Percentiles rank a stretch among this genome's conserved stretches.
Conservation (phyloP, 2,888 invertebrate genomes). For the Drosophila peninsularis region DNA sequence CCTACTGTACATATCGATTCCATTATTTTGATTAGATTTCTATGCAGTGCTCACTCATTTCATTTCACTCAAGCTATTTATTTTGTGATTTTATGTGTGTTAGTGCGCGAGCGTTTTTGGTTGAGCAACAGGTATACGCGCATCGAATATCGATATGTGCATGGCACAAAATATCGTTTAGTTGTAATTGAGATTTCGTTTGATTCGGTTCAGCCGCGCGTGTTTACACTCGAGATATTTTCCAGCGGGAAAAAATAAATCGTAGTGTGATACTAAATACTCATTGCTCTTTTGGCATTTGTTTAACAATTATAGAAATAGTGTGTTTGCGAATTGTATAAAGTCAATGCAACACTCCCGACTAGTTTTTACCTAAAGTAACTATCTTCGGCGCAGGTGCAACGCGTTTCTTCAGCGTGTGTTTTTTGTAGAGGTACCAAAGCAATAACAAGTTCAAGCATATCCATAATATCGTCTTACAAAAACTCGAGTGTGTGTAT, state of each 20-base stretch:
- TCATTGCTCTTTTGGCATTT: slow-evolving; percentile 5
- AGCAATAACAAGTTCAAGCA: slow-evolving; percentile 68
- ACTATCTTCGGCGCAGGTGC: slow-evolving; percentile 50
- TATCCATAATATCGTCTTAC: slow-evolving; percentile 56
- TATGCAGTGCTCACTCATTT: neutral
- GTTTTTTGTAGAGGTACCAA: slow-evolving; percentile 24
- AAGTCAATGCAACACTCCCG: slow-evolving; percentile 1
- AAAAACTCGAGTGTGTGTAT: slow-evolving; percentile 20
- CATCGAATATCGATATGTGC: slow-evolving; percentile 39
- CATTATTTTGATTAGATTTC: neutral
- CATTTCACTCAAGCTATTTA: neutral
- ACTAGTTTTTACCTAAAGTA: slow-evolving; percentile 12
- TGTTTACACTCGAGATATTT: slow-evolving; percentile 15
- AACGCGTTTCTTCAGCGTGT: slow-evolving; percentile 37
- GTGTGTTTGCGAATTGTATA: slow-evolving; percentile 7
- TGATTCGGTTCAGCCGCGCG: slow-evolving; percentile 58
- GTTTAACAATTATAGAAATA: slow-evolving; percentile 19
- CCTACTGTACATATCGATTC: neutral
- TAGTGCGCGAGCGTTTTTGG: slow-evolving; percentile 9
- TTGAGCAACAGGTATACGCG: slow-evolving; percentile 49
- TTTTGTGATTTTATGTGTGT: slow-evolving; percentile 11
- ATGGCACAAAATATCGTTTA: slow-evolving; percentile 38
- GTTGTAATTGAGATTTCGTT: slow-evolving; percentile 61
- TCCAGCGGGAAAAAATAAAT: slow-evolving; percentile 63
- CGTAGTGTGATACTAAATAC: slow-evolving; percentile 11